A percentile compares a stretch with the other conserved stretches of the same genome.
Conservation (phyloP, 2,797 vertebrate genomes). For the Sebastes variabilis region DNA sequence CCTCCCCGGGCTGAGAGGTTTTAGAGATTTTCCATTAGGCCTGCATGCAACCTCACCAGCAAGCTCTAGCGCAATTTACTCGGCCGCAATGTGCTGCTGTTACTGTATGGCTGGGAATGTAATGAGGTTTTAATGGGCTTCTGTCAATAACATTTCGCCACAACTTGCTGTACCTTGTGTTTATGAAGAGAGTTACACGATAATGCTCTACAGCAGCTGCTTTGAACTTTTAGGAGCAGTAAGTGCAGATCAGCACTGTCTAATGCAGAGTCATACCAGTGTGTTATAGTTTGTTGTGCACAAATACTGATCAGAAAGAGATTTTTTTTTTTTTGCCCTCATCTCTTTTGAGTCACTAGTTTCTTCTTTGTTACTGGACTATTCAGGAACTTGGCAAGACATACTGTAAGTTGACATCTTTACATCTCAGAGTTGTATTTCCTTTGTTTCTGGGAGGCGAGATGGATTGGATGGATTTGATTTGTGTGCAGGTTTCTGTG, state of each 20-base stretch:
- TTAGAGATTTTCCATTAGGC: slow-evolving; percentile 54
- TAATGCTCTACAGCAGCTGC: slow-evolving; percentile 1
- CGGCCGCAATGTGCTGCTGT: slow-evolving; percentile 27
- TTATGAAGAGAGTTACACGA: slow-evolving; percentile 7
- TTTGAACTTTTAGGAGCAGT: background rate
- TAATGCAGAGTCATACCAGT: background rate
- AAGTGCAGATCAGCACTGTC: background rate
- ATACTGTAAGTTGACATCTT: too few species aligned
- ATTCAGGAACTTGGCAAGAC: too few species aligned
- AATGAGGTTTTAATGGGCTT: slow-evolving; percentile 65
- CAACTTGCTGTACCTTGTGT: slow-evolving; percentile 15
- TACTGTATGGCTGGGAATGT: slow-evolving; percentile 16
- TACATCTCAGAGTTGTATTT: too few species aligned
- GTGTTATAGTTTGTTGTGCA: background rate
- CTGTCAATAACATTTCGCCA: slow-evolving; percentile 43
- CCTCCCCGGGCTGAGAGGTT: slow-evolving; percentile 32
- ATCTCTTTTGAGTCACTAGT: background rate
- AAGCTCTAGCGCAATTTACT: slow-evolving; percentile 17
- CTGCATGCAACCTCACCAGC: slow-evolving; percentile 26
- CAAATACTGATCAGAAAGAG: background rate
- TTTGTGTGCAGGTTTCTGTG: too few species aligned
- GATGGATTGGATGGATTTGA: too few species aligned
- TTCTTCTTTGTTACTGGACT: background rate
- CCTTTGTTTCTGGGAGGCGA: too few species aligned
- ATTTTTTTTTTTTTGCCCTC: background rate